phyloP scores from a whole-genome alignment of 30 jellyfish, hydroid and myxozoan species.

The Hydractinia symbiolongicarpus region DNA sequence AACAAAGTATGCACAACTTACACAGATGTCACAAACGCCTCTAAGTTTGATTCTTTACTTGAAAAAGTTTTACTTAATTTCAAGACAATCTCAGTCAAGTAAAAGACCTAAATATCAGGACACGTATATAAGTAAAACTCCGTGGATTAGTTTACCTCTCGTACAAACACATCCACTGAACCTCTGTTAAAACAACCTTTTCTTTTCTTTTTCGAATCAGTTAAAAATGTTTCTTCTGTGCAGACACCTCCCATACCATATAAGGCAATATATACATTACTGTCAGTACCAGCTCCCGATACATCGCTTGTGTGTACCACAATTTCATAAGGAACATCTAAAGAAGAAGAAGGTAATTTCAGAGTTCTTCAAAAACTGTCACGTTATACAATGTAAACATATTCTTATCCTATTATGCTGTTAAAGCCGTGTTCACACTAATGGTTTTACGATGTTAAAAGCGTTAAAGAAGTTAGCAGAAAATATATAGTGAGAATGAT shows the following conservation, averaged over 20 bases:
- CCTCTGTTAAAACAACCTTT: constrained; percentile 89
- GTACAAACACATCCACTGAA: constrained; percentile 79
- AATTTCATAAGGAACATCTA: constrained; percentile 94
- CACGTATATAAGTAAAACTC: background rate
- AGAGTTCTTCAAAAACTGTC: background rate
- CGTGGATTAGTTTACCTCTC: constrained; percentile 50
- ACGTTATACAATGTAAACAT: too few relatives aligned
- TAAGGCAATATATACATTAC: constrained; percentile 72
- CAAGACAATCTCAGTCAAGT: too few relatives aligned
- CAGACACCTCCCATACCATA: constrained; percentile 84
- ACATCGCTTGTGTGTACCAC: constrained; percentile 80
- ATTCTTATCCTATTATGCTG: too few relatives aligned
- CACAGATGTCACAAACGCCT: too few relatives aligned
- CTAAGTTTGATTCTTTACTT: background rate
- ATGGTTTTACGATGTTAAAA: too few relatives aligned
- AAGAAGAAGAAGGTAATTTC: background rate
- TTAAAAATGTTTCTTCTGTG: constrained; percentile 72
- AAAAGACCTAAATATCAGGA: too few relatives aligned
- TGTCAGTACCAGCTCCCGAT: constrained; percentile 92
- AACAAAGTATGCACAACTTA: background rate
- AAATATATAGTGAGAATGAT: too few relatives aligned
- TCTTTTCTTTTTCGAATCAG: constrained; percentile 89
- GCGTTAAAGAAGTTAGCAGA: too few relatives aligned
- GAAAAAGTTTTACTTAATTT: background rate
- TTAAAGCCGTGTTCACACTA: too few relatives aligned